Conservation (phyloP, 2,113 vertebrate genomes). For the Saccopteryx bilineata region DNA sequence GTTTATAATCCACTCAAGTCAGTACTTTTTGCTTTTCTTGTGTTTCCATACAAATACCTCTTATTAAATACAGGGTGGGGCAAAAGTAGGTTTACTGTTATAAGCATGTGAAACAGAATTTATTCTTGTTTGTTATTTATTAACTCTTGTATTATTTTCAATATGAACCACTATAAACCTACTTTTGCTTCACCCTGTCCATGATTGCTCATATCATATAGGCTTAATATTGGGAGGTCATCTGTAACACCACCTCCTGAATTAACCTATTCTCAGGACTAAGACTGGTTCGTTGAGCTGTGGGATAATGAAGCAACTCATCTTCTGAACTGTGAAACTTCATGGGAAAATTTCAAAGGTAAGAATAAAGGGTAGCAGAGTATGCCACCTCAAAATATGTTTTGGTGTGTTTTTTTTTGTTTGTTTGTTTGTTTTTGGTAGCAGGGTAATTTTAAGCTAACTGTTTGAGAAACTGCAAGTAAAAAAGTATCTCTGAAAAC, state of each 20-base stretch:
- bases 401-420: too few relatives aligned
- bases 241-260: neutral
- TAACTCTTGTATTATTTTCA: too few relatives aligned
- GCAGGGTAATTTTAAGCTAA: neutral
- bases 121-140: too few relatives aligned
- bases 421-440: neutral
- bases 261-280: neutral
- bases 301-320: neutral
- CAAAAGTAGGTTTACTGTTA: too few relatives aligned
- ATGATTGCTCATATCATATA: neutral
- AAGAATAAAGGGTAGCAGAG: neutral
- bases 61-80: neutral
- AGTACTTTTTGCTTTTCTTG: neutral
- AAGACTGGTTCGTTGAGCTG: neutral
- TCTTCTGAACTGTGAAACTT: neutral
- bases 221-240: neutral
- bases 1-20: neutral
- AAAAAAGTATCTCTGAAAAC: neutral
- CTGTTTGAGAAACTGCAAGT: neutral
- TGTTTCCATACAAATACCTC: neutral
- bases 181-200: too few relatives aligned
- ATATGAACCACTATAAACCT: too few relatives aligned
- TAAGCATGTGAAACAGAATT: too few relatives aligned
- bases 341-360: neutral
- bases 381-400: neutral